Conservation (phyloP, 2,797 vertebrate genomes). For the Notolepis coatsorum region DNA sequence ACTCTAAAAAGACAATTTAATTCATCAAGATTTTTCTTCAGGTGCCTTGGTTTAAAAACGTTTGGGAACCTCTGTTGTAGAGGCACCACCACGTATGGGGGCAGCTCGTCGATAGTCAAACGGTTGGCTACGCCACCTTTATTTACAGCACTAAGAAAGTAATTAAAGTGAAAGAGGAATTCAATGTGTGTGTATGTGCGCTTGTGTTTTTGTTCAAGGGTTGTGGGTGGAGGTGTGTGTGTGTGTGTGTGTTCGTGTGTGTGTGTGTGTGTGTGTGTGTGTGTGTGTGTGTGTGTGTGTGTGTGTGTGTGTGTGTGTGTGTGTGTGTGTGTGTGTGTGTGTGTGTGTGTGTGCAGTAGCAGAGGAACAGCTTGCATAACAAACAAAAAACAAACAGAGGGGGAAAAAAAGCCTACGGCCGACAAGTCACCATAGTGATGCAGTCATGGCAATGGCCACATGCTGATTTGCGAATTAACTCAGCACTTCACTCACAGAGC, state of each 20-base stretch:
- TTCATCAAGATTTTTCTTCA: too few relatives aligned
- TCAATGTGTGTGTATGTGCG: too few relatives aligned
- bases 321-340: not conserved
- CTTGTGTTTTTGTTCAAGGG: too few relatives aligned
- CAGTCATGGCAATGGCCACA: constrained; percentile 14
- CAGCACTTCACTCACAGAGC: constrained; percentile 4
- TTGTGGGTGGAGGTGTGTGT: too few relatives aligned
- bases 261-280: not conserved
- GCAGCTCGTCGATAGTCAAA: too few relatives aligned
- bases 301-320: not conserved
- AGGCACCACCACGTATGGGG: too few relatives aligned
- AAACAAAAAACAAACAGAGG: not conserved
- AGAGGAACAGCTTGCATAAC: constrained; percentile 13
- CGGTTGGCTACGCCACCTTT: too few relatives aligned
- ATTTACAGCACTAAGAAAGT: too few relatives aligned
- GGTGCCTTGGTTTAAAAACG: too few relatives aligned
- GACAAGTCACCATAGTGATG: constrained; percentile 4
- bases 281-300: constrained; percentile 1
- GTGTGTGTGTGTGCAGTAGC: not conserved
- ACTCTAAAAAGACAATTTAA: too few relatives aligned
- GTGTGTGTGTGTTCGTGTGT: not conserved
- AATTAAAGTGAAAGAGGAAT: too few relatives aligned
- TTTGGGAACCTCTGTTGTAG: too few relatives aligned
- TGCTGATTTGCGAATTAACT: not conserved
- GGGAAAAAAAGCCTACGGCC: not conserved